Conservation (phyloP, 2,888 invertebrate genomes). For the Tipula helvola region DNA sequence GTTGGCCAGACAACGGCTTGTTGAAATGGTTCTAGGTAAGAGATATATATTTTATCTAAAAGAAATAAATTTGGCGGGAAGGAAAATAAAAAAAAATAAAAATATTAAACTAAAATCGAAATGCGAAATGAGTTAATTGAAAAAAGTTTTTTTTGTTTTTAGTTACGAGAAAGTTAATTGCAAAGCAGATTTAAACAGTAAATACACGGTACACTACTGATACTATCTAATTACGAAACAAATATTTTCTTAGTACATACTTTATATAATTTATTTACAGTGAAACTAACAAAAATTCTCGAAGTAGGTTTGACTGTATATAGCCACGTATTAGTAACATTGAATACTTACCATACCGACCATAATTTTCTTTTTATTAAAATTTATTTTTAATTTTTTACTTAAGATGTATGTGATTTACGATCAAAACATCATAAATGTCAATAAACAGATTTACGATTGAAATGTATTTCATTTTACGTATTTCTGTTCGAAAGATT, state of each 20-base stretch:
- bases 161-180: neutral
- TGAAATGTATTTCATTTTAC: neutral
- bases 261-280: neutral
- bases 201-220: neutral
- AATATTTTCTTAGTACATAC: neutral
- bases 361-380: neutral
- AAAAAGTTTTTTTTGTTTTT: neutral
- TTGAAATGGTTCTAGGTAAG: slow-evolving; percentile 46
- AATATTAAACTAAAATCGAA: slow-evolving; percentile 4
- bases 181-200: neutral
- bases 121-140: neutral
- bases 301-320: neutral
- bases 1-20: slow-evolving; percentile 66
- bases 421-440: neutral
- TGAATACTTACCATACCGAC: neutral
- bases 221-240: neutral
- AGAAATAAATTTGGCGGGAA: slow-evolving; percentile 11
- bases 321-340: neutral
- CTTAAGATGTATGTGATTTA: neutral
- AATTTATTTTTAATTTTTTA: neutral
- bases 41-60: slow-evolving; percentile 15
- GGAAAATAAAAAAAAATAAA: slow-evolving; percentile 10
- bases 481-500: neutral
- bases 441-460: neutral
- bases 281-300: neutral